Percentiles rank a stretch among this genome's conserved stretches.
Conservation (phyloP, 2,888 invertebrate species). For the Thecophora atra region DNA sequence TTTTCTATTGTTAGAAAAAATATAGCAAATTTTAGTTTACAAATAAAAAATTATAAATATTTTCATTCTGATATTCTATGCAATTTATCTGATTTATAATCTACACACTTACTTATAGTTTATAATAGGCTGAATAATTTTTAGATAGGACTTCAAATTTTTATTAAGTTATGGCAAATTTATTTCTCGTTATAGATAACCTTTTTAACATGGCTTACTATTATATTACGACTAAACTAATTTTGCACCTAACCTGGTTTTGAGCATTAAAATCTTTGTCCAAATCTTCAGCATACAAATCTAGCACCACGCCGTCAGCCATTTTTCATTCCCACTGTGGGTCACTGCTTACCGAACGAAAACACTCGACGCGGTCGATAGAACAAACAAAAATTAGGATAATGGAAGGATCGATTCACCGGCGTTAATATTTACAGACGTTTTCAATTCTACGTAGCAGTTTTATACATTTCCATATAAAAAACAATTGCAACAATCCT, state of each 20-base stretch:
- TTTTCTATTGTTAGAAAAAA: too few relatives aligned
- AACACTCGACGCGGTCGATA: slow-evolving; percentile 24
- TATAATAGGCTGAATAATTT: too few relatives aligned
- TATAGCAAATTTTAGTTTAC: too few relatives aligned
- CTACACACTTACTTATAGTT: too few relatives aligned
- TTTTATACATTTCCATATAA: slow-evolving; percentile 33
- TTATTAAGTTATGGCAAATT: too few relatives aligned
- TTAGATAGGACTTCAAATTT: too few relatives aligned
- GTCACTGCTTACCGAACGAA: background rate
- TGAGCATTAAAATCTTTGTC: slow-evolving; percentile 89
- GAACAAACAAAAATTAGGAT: slow-evolving; percentile 11
- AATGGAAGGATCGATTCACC: slow-evolving; percentile 24
- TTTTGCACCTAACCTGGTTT: slow-evolving; percentile 67
- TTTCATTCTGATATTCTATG: too few relatives aligned
- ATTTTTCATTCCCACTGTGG: slow-evolving; percentile 68
- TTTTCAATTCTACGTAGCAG: slow-evolving; percentile 2
- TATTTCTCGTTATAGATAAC: too few relatives aligned
- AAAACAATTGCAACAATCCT: slow-evolving; percentile 13
- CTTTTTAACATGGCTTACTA: too few relatives aligned
- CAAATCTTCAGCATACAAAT: slow-evolving; percentile 96
- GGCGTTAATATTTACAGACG: slow-evolving; percentile 14
- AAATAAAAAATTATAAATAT: too few relatives aligned
- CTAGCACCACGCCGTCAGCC: slow-evolving; percentile 96
- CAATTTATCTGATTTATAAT: too few relatives aligned
- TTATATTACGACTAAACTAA: background rate